These are phyloP conservation scores for Hoplodrina blanda DNA, from an alignment of 2,888 invertebrate genomes.

Conservation along the genomic window DNA sequence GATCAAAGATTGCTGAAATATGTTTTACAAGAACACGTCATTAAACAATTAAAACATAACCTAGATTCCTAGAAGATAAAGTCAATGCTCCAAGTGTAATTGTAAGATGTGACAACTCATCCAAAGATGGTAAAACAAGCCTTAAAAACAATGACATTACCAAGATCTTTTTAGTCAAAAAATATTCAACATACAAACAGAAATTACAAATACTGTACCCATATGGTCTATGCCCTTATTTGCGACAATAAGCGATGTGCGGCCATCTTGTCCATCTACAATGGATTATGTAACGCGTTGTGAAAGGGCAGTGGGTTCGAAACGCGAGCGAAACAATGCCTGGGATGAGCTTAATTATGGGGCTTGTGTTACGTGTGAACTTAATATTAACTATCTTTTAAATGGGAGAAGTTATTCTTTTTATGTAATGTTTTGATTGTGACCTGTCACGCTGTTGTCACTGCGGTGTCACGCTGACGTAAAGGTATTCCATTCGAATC, in stretches of 20 bases:
- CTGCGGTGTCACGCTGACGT: too few relatives aligned
- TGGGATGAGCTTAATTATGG: slow-evolving; percentile 46
- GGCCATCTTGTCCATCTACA: slow-evolving; percentile 33
- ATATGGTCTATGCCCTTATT: slow-evolving; percentile 44
- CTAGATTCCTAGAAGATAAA: background rate
- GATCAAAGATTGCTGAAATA: too few relatives aligned
- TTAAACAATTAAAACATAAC: too few relatives aligned
- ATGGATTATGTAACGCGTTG: slow-evolving; percentile 42
- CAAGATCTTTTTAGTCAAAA: slow-evolving; percentile 4
- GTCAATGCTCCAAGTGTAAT: background rate
- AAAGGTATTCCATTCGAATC: too few relatives aligned
- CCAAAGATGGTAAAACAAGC: slow-evolving; percentile 4
- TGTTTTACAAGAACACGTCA: too few relatives aligned
- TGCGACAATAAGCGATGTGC: slow-evolving; percentile 5
- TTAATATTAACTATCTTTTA: slow-evolving; percentile 19
- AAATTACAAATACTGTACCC: slow-evolving; percentile 40
- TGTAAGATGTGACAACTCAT: background rate
- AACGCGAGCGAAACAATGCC: slow-evolving; percentile 52
- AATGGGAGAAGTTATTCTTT: slow-evolving; percentile 1
- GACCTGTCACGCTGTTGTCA: too few relatives aligned
- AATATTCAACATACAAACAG: slow-evolving; percentile 13
- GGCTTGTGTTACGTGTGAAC: slow-evolving; percentile 33
- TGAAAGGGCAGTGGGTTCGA: slow-evolving; percentile 44
- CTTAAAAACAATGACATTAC: background rate
- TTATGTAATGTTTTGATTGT: slow-evolving; percentile 13